A percentile compares a stretch with the other conserved stretches of the same genome.
Conservation (phyloP, 2,888 invertebrate species). For the Athetis lepigone region DNA sequence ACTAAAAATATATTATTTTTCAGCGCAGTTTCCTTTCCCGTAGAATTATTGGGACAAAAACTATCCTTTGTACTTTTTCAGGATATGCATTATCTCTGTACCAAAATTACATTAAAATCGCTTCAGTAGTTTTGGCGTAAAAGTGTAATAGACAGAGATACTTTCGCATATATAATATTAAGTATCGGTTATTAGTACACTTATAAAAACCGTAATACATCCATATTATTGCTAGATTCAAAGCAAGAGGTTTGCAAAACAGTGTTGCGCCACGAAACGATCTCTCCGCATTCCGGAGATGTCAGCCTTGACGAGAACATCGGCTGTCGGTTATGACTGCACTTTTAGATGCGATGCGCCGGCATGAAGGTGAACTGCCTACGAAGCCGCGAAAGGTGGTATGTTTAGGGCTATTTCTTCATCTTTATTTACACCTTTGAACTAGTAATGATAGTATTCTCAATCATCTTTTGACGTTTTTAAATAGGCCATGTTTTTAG, state of each 20-base stretch:
- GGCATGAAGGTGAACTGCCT: slow-evolving; percentile 57
- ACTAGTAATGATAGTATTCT: not conserved
- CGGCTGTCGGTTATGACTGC: slow-evolving; percentile 56
- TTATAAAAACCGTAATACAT: slow-evolving; percentile 29
- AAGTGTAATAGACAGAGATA: too few relatives aligned
- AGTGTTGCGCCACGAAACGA: slow-evolving; percentile 61
- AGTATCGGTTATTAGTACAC: too few relatives aligned
- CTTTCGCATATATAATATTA: too few relatives aligned
- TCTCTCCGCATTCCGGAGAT: slow-evolving; percentile 65
- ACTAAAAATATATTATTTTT: too few relatives aligned
- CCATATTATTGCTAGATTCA: slow-evolving; percentile 39
- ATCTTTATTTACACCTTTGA: slow-evolving; percentile 1
- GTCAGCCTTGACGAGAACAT: slow-evolving; percentile 64
- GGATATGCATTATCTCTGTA: too few relatives aligned
- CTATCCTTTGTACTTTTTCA: too few relatives aligned
- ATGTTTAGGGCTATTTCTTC: slow-evolving; percentile 37
- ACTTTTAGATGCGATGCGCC: slow-evolving; percentile 58
- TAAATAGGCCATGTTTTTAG: too few relatives aligned
- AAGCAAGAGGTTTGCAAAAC: slow-evolving; percentile 63
- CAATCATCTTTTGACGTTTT: too few relatives aligned
- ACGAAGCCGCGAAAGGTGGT: slow-evolving; percentile 30
- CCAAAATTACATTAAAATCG: too few relatives aligned
- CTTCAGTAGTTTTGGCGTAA: too few relatives aligned
- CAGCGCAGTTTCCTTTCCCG: too few relatives aligned
- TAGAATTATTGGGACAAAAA: too few relatives aligned